A percentile compares a stretch with the other conserved stretches of the same genome.
These are phyloP conservation scores for Melanotaenia nigrans DNA, from an alignment of 2,797 vertebrate genomes.

Conservation along the genomic window DNA sequence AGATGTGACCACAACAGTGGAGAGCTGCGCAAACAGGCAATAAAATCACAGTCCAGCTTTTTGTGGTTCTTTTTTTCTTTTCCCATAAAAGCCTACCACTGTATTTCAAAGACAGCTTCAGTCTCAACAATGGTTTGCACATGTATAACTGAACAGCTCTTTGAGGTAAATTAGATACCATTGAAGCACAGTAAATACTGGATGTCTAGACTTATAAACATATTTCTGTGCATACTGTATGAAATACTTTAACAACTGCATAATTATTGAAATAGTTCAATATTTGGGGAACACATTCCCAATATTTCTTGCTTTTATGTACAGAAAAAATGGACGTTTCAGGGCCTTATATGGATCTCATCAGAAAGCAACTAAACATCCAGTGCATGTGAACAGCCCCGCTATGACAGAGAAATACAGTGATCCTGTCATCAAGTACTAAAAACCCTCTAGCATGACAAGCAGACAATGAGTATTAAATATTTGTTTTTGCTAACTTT, in stretches of 20 bases:
- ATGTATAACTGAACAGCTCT: constrained; percentile 55
- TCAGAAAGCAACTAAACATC: too few relatives aligned
- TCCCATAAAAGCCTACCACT: constrained; percentile 63
- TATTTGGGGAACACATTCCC: background rate
- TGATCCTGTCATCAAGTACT: too few relatives aligned
- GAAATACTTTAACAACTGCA: constrained; percentile 13
- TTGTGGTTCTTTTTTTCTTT: constrained; percentile 53
- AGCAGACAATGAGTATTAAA: too few relatives aligned
- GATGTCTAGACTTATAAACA: constrained; percentile 69
- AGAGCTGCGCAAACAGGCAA: constrained; percentile 58
- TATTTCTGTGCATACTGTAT: constrained; percentile 23
- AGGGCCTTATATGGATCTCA: too few relatives aligned
- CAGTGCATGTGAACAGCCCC: too few relatives aligned
- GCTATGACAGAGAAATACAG: too few relatives aligned
- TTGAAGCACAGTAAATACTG: constrained; percentile 51
- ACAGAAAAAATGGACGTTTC: background rate
- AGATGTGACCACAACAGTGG: constrained; percentile 64
- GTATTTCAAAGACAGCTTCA: constrained; percentile 65
- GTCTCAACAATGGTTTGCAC: constrained; percentile 73
- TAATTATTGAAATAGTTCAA: background rate
- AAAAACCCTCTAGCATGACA: too few relatives aligned
- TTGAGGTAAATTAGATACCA: constrained; percentile 64
- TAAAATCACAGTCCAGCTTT: constrained; percentile 63
- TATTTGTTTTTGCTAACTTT: too few relatives aligned
- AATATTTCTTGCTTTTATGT: background rate